Conservation (phyloP, 2,797 vertebrate genomes). For the Eulemur albifrons region DNA sequence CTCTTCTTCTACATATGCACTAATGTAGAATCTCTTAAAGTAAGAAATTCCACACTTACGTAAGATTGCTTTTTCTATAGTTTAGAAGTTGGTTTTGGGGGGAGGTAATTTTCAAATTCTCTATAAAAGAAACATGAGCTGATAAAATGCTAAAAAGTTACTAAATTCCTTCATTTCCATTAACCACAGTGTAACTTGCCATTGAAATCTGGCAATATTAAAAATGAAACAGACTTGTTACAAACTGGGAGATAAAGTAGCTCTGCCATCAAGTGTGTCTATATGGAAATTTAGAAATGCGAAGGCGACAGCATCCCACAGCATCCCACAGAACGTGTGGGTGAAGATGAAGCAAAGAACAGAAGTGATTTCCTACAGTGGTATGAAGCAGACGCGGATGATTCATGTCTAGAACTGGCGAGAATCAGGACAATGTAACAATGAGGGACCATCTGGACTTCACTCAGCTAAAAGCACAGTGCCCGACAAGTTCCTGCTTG, state of each 20-base stretch:
- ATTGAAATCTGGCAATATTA: neutral
- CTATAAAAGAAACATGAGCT: neutral
- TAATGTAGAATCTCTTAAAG: constrained; percentile 13
- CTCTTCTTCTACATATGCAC: neutral
- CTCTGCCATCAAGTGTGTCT: neutral
- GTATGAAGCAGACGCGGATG: neutral
- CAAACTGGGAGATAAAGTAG: neutral
- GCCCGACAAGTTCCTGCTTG: neutral
- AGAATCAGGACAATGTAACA: neutral
- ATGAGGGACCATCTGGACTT: neutral
- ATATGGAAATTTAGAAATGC: neutral
- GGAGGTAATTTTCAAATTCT: neutral
- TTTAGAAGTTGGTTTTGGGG: neutral
- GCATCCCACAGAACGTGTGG: neutral
- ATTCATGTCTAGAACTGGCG: neutral
- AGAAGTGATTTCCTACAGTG: neutral
- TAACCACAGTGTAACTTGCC: neutral
- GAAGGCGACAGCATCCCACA: neutral
- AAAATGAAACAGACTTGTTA: neutral
- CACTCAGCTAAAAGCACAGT: neutral
- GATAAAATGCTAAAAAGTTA: constrained; percentile 17
- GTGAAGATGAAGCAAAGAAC: neutral
- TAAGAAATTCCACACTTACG: neutral
- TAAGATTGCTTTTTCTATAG: neutral
- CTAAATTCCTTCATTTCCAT: neutral